These are phyloP conservation scores for Physeter macrocephalus DNA, from an alignment of 2,113 vertebrate species.

Conservation along the genomic window DNA sequence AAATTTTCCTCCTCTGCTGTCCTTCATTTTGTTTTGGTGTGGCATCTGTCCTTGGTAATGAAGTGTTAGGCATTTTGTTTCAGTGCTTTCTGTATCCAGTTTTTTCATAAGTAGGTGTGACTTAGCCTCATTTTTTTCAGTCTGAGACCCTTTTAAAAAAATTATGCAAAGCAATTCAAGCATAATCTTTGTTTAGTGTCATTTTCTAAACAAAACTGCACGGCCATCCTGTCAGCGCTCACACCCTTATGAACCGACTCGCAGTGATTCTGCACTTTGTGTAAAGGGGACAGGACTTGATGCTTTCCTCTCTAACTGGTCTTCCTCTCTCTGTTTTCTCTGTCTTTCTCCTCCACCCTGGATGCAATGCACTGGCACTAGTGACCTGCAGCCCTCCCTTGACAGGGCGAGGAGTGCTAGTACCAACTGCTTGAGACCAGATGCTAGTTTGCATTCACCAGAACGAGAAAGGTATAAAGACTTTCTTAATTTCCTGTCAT, in stretches of 20 bases:
- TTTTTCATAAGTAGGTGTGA: conserved; percentile 72
- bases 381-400: conserved; percentile 98
- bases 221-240: conserved; percentile 75
- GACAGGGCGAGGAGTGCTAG: conserved; percentile 99
- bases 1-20: conserved; percentile 63
- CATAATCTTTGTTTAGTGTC: conserved; percentile 80
- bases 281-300: conserved; percentile 86
- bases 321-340: conserved; percentile 91
- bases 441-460: conserved; percentile 94
- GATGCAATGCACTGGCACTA: conserved; percentile 93
- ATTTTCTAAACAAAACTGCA: conserved; percentile 75
- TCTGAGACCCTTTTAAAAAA: conserved; percentile 62
- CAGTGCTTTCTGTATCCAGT: conserved; percentile 72
- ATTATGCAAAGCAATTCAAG: conserved; percentile 68
- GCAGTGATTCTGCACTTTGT: conserved; percentile 79
- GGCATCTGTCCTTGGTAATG: conserved; percentile 66
- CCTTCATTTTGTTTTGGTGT: conserved; percentile 77
- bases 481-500: conserved; percentile 84
- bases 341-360: conserved; percentile 89
- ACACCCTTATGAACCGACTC: conserved; percentile 78
- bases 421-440: conserved; percentile 99
- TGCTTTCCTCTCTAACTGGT: conserved; percentile 88
- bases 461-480: conserved; percentile 97
- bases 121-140: conserved; percentile 70
- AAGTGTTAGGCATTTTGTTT: conserved; percentile 68